Conservation (phyloP, 2,888 invertebrate genomes). For the Julus scandinavius region DNA sequence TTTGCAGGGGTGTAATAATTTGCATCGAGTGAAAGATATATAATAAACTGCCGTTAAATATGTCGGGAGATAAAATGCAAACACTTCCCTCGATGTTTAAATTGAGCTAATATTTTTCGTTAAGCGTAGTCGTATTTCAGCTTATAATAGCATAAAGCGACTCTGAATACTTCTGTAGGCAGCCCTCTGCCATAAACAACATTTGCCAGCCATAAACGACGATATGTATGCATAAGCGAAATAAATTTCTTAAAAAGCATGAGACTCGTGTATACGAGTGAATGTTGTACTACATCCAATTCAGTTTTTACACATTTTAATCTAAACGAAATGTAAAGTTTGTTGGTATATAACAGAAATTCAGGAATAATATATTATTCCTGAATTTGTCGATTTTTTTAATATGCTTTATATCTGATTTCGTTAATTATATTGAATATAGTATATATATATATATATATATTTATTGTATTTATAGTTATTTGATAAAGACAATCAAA, state of each 20-base stretch:
- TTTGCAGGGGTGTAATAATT: conserved; percentile 7
- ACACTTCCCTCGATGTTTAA: conserved; percentile 14
- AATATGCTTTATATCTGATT: too few relatives aligned
- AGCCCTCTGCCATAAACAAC: conserved; percentile 12
- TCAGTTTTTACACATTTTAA: too few relatives aligned
- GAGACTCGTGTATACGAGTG: neutral
- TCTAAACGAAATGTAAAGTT: too few relatives aligned
- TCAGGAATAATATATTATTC: too few relatives aligned
- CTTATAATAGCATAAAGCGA: conserved; percentile 21
- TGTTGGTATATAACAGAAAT: too few relatives aligned
- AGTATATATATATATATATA: too few relatives aligned
- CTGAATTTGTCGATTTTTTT: too few relatives aligned
- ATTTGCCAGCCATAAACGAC: conserved; percentile 21
- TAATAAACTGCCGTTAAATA: conserved; percentile 33
- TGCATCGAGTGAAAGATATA: conserved; percentile 6
- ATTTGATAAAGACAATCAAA: too few relatives aligned
- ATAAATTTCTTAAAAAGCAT: conserved; percentile 25
- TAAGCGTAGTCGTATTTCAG: neutral
- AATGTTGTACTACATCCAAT: too few relatives aligned
- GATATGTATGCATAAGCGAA: conserved; percentile 27
- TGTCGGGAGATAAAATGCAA: neutral
- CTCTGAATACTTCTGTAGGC: conserved; percentile 1
- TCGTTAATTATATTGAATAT: too few relatives aligned
- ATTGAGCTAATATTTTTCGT: conserved; percentile 21
- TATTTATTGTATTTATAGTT: too few relatives aligned